These are phyloP conservation scores for Myotis pilosus DNA, from an alignment of 2,797 vertebrate genomes.

Conservation along the genomic window DNA sequence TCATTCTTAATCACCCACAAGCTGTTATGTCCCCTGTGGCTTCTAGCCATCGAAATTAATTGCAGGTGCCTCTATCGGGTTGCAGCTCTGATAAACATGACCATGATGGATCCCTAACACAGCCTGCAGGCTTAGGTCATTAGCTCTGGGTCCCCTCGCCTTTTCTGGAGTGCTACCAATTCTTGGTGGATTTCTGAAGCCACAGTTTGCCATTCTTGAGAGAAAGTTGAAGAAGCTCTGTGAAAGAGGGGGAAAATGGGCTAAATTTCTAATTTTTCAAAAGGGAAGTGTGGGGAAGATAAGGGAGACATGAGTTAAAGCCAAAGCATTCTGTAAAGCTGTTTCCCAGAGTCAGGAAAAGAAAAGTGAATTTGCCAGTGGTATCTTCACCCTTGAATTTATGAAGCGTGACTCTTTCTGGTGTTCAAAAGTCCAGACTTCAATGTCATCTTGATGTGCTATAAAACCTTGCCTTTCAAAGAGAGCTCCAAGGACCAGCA, in stretches of 20 bases:
- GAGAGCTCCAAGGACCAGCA: neutral
- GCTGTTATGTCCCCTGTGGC: neutral
- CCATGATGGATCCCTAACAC: neutral
- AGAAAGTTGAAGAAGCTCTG: constrained; percentile 16
- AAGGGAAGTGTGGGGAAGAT: neutral
- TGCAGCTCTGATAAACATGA: neutral
- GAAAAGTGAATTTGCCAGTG: neutral
- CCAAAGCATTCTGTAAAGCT: neutral
- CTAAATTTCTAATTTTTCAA: neutral
- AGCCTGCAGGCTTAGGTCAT: neutral
- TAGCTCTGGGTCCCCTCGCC: neutral
- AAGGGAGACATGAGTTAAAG: neutral
- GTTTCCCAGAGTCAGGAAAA: neutral
- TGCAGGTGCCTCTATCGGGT: neutral
- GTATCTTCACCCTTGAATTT: neutral
- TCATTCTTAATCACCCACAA: constrained; percentile 38
- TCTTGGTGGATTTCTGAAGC: constrained; percentile 20
- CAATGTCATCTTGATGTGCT: neutral
- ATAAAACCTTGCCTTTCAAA: neutral
- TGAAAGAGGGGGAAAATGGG: neutral
- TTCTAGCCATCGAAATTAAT: constrained; percentile 33
- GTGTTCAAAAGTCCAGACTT: neutral
- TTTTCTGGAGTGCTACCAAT: neutral
- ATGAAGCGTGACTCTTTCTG: neutral
- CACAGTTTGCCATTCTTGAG: neutral